Conservation (phyloP, 2,113 vertebrate species). For the Tetrax tetrax region DNA sequence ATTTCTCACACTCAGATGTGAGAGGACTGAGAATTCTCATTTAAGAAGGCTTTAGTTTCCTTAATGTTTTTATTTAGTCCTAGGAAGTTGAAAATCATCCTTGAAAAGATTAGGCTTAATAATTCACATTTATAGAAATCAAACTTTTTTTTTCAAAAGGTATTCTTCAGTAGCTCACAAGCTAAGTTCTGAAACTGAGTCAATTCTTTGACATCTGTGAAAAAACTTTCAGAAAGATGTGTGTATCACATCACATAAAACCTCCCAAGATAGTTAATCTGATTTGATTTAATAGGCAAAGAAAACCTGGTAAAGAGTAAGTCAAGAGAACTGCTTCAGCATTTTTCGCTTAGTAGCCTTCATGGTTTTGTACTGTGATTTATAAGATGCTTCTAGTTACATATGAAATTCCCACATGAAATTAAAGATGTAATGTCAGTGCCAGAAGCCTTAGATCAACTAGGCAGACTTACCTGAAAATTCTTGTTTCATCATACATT, state of each 20-base stretch:
- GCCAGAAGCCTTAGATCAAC: not conserved
- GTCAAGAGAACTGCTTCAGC: not conserved
- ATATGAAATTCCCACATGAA: not conserved
- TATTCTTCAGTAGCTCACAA: not conserved
- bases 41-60: not conserved
- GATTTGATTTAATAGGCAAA: not conserved
- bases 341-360: not conserved
- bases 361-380: not conserved
- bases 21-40: not conserved
- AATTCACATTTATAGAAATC: not conserved
- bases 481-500: not conserved
- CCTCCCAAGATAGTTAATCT: not conserved
- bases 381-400: not conserved
- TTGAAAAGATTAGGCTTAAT: not conserved
- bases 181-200: not conserved
- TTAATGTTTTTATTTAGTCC: not conserved
- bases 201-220: not conserved
- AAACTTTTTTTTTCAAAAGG: not conserved
- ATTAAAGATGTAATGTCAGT: not conserved
- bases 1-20: not conserved
- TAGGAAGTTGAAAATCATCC: not conserved
- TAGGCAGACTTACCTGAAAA: not conserved
- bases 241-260: not conserved
- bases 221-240: not conserved
- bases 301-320: not conserved